Evolutionary conservation across 2,797 vertebrate species (phyloP).

Genomic region (Nothura maculosa): DNA sequence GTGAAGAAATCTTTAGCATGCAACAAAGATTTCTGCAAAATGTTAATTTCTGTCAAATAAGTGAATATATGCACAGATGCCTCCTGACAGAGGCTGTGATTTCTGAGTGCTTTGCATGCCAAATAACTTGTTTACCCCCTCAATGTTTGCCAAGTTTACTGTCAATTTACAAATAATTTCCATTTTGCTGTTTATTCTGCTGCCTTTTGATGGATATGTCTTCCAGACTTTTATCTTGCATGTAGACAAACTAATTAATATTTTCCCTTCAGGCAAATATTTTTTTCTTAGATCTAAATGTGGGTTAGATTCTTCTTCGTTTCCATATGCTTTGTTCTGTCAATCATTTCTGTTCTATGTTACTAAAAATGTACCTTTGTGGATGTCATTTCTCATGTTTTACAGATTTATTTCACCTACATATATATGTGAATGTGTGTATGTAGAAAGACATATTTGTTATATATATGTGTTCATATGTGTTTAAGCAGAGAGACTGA

Average conservation of each 20-base stretch:
- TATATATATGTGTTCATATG: conserved; percentile 63
- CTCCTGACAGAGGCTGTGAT: conserved; percentile 86
- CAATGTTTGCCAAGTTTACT: conserved; percentile 91
- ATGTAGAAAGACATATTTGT: conserved; percentile 68
- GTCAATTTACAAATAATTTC: conserved; percentile 95
- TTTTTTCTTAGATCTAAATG: conserved; percentile 96
- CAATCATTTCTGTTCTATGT: conserved; percentile 88
- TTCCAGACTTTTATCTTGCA: conserved; percentile 93
- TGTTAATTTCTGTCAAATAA: conserved; percentile 92
- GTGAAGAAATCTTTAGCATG: conserved; percentile 87
- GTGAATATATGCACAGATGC: conserved; percentile 92
- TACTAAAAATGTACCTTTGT: conserved; percentile 83
- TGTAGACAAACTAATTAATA: conserved; percentile 98
- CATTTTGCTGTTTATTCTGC: conserved; percentile 91
- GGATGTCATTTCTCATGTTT: conserved; percentile 78
- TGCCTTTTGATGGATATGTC: conserved; percentile 94
- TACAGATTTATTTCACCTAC: conserved; percentile 78
- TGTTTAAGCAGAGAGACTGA: conserved; percentile 58
- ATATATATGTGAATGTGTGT: conserved; percentile 66
- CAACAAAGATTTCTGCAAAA: conserved; percentile 90
- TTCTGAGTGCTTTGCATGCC: conserved; percentile 84
- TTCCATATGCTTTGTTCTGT: conserved; percentile 95
- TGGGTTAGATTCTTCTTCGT: conserved; percentile 91
- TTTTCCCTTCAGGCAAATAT: conserved; percentile 96
- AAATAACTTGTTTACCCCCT: conserved; percentile 88